phyloP scores from a whole-genome alignment of 1,140 invertebrate genomes.

The Achatina immaculata region DNA sequence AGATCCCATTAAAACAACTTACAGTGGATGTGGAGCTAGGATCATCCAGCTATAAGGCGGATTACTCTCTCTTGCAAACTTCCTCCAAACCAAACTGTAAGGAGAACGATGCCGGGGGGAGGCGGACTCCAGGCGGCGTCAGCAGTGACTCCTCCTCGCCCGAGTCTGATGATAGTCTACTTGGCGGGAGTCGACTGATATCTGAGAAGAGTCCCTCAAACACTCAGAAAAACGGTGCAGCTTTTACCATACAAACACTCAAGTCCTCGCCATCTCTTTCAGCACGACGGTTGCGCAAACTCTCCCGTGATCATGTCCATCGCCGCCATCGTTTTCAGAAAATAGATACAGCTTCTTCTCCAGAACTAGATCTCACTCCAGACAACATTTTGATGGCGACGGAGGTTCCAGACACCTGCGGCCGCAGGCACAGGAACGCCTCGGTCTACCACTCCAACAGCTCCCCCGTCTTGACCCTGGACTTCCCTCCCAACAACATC shows the following conservation, averaged over 20 bases:
- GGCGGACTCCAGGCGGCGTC: too few relatives aligned
- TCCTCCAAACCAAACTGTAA: not conserved
- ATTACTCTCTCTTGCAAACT: not conserved
- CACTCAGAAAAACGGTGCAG: not conserved
- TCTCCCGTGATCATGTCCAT: not conserved
- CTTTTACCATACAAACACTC: not conserved
- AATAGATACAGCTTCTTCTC: not conserved
- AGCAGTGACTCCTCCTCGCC: slow-evolving; percentile 35
- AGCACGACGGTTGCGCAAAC: not conserved
- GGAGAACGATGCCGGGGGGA: not conserved
- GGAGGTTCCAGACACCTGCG: not conserved
- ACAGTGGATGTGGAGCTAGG: slow-evolving; percentile 52
- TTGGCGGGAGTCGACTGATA: slow-evolving; percentile 7
- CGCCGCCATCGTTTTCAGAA: not conserved
- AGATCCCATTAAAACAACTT: slow-evolving; percentile 57
- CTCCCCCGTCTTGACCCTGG: slow-evolving; percentile 16
- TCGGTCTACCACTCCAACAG: slow-evolving; percentile 25
- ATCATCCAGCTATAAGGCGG: slow-evolving; percentile 21
- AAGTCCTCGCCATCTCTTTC: not conserved
- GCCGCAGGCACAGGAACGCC: slow-evolving; percentile 27
- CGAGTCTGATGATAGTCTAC: slow-evolving; percentile 31
- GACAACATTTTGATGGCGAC: not conserved
- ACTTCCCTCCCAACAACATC: slow-evolving; percentile 25
- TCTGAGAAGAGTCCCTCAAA: slow-evolving; percentile 19
- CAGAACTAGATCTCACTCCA: slow-evolving; percentile 24